phyloP scores from a whole-genome alignment of 2,797 vertebrate species.

The Gymnoscopelus microlampas region DNA sequence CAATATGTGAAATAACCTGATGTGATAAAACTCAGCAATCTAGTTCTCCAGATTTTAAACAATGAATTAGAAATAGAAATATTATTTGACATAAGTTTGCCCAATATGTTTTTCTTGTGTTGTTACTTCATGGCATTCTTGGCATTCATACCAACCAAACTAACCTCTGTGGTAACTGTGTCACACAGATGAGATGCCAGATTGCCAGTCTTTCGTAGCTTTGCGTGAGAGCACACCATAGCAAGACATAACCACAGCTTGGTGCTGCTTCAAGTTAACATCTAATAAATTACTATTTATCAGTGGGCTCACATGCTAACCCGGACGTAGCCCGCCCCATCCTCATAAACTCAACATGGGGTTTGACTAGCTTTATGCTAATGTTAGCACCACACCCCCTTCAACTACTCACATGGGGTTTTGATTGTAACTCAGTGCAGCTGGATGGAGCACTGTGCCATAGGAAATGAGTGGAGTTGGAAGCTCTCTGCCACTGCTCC shows the following conservation, averaged over 20 bases:
- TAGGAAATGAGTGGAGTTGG: slow-evolving; percentile 12
- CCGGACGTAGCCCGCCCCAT: slow-evolving; percentile 6
- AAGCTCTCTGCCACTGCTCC: slow-evolving; percentile 26
- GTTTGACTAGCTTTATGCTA: slow-evolving; percentile 44
- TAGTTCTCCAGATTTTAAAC: too few relatives aligned
- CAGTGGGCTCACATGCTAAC: neutral
- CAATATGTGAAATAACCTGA: neutral
- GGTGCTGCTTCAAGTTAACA: slow-evolving; percentile 23
- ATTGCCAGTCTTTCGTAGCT: neutral
- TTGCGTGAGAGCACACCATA: slow-evolving; percentile 37
- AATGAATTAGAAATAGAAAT: too few relatives aligned
- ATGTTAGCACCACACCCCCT: slow-evolving; percentile 20
- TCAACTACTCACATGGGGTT: slow-evolving; percentile 5
- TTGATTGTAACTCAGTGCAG: slow-evolving; percentile 41
- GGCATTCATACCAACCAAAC: too few relatives aligned
- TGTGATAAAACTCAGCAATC: neutral
- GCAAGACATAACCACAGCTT: slow-evolving; percentile 36
- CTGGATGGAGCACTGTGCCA: slow-evolving; percentile 38
- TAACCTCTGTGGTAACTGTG: slow-evolving; percentile 8
- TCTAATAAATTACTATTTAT: slow-evolving; percentile 10
- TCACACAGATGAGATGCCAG: slow-evolving; percentile 5
- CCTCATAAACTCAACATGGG: slow-evolving; percentile 39
- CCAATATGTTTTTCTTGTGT: too few relatives aligned
- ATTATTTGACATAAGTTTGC: too few relatives aligned
- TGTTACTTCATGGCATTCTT: too few relatives aligned